A percentile compares a stretch with the other conserved stretches of the same genome.
phyloP scores from a whole-genome alignment of 2,113 vertebrate genomes.

The Camelus bactrianus region DNA sequence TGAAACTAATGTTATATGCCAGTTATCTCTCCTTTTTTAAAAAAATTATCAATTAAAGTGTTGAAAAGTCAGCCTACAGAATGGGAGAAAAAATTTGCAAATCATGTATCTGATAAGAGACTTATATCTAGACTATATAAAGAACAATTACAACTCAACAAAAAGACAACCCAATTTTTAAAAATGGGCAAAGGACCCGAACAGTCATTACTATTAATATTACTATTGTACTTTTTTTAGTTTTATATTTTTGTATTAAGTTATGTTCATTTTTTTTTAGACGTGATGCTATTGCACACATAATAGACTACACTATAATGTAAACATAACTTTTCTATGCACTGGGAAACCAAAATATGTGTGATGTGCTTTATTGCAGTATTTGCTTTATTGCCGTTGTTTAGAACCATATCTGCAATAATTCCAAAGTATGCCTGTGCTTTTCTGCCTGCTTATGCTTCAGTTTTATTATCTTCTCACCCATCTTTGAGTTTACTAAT shows the following conservation, averaged over 20 bases:
- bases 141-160: not conserved
- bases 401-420: not conserved
- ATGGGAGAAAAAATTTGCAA: not conserved
- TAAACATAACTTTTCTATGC: not conserved
- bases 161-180: not conserved
- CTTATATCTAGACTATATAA: not conserved
- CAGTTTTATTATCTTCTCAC: constrained; percentile 28
- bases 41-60: not conserved
- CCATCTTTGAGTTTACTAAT: not conserved
- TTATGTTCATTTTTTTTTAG: not conserved
- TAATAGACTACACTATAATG: not conserved
- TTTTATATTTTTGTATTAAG: not conserved
- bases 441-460: not conserved
- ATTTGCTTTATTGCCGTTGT: not conserved
- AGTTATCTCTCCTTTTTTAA: not conserved
- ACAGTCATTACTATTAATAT: not conserved
- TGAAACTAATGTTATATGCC: not conserved
- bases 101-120: not conserved
- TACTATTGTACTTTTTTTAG: not conserved
- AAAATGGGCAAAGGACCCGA: not conserved
- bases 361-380: not conserved
- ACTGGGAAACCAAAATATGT: not conserved
- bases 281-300: not conserved
- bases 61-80: not conserved
- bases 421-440: not conserved